These are phyloP conservation scores for Hucho hucho DNA, from an alignment of 2,113 vertebrate species.

Conservation along the genomic window DNA sequence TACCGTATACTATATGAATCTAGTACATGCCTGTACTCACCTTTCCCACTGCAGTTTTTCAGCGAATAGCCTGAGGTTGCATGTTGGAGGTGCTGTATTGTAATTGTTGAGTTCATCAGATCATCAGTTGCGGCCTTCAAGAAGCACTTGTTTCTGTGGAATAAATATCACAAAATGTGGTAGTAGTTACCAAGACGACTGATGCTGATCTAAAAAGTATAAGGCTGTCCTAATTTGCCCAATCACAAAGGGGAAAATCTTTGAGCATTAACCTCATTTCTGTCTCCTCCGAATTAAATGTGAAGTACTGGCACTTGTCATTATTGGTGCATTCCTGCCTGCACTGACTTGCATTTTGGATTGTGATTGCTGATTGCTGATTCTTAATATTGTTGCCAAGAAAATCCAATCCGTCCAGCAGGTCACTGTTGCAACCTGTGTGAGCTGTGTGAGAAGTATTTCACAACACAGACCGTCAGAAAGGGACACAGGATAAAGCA, in stretches of 20 bases:
- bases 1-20: neutral
- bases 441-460: no score
- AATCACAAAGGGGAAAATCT: no score
- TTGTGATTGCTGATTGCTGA: neutral
- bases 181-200: no score
- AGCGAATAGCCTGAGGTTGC: neutral
- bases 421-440: no score
- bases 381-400: neutral
- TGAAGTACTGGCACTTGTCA: neutral
- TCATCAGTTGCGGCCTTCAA: neutral
- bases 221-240: no score
- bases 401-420: neutral
- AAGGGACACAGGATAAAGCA: no score
- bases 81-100: neutral
- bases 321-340: neutral
- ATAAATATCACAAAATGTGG: no score
- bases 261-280: neutral
- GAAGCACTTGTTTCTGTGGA: neutral
- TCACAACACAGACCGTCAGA: no score
- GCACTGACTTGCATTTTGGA: neutral
- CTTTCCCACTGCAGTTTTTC: no score
- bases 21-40: no score
- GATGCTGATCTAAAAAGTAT: no score
- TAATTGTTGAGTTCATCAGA: neutral
- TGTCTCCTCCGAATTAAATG: neutral